Evolutionary conservation across 1,140 invertebrate species (phyloP).

Genomic region (Bombus sylvicola): DNA sequence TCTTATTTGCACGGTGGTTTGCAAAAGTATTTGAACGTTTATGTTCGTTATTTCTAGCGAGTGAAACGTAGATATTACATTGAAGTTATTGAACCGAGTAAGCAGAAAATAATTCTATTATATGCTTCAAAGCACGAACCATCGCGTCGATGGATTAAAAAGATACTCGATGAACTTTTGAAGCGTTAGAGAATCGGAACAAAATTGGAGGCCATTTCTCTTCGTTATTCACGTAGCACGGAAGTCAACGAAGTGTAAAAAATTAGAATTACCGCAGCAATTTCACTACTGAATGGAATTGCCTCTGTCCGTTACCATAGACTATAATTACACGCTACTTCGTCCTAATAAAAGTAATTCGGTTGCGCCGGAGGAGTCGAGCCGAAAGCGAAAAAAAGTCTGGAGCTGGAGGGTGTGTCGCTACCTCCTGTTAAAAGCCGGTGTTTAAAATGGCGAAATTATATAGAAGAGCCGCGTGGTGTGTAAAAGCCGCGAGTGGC

Average conservation of each 20-base stretch:
- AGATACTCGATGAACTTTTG: background rate
- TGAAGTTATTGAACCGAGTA: no score
- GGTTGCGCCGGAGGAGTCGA: no score
- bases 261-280: background rate
- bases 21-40: background rate
- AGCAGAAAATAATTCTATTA: no score
- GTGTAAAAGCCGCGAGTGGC: background rate
- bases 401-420: conserved; percentile 2
- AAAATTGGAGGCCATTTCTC: background rate
- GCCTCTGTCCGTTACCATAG: background rate
- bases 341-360: conserved; percentile 25
- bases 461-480: background rate
- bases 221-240: background rate
- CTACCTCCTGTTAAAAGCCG: conserved; percentile 7
- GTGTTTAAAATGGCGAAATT: conserved; percentile 12
- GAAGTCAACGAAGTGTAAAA: conserved; percentile 13
- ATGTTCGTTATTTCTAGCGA: no score
- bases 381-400: background rate
- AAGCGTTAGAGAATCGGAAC: background rate
- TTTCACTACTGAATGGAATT: background rate
- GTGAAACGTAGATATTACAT: no score
- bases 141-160: no score
- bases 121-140: no score
- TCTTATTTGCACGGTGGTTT: background rate
- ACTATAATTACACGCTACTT: background rate